These are phyloP conservation scores for Picathartes gymnocephalus DNA, from an alignment of 2,113 vertebrate genomes.

Conservation along the genomic window DNA sequence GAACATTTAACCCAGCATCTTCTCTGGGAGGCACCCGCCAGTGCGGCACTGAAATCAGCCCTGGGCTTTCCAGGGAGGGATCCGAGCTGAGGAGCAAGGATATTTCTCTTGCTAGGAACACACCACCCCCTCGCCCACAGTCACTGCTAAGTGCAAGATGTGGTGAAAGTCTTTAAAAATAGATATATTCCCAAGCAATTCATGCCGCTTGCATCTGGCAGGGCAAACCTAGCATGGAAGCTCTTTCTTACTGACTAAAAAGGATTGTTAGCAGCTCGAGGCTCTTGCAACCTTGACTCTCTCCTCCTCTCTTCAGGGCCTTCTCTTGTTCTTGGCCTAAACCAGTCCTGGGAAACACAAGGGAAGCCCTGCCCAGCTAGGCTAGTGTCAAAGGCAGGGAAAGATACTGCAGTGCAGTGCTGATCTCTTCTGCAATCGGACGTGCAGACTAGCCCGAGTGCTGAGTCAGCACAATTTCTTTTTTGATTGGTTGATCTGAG, in stretches of 20 bases:
- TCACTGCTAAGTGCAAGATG: conserved; percentile 52
- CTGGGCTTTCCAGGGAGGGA: conserved; percentile 14
- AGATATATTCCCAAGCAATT: conserved; percentile 62
- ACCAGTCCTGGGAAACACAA: conserved; percentile 47
- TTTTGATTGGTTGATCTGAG: conserved; percentile 82
- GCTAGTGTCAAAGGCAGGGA: conserved; percentile 68
- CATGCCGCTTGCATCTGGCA: conserved; percentile 38
- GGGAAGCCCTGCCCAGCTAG: conserved; percentile 62
- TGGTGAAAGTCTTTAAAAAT: conserved; percentile 56
- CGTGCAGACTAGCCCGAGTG: conserved; percentile 72
- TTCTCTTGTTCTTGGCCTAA: conserved; percentile 53
- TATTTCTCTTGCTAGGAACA: conserved; percentile 46
- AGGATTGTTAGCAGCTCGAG: conserved; percentile 5
- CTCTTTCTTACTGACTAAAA: conserved; percentile 35
- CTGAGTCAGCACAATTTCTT: conserved; percentile 85
- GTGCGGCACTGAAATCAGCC: neutral
- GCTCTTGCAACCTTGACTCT: conserved; percentile 17
- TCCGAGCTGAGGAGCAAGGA: neutral
- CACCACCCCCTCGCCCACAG: conserved; percentile 41
- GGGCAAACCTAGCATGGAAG: conserved; percentile 30
- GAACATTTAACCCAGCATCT: neutral
- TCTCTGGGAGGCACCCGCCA: neutral
- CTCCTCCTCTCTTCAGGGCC: conserved; percentile 27
- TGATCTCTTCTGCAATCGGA: conserved; percentile 81
- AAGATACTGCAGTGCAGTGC: conserved; percentile 82